Evolutionary conservation across 1,140 invertebrate genomes (phyloP).

Genomic region (Ectropis grisescens): DNA sequence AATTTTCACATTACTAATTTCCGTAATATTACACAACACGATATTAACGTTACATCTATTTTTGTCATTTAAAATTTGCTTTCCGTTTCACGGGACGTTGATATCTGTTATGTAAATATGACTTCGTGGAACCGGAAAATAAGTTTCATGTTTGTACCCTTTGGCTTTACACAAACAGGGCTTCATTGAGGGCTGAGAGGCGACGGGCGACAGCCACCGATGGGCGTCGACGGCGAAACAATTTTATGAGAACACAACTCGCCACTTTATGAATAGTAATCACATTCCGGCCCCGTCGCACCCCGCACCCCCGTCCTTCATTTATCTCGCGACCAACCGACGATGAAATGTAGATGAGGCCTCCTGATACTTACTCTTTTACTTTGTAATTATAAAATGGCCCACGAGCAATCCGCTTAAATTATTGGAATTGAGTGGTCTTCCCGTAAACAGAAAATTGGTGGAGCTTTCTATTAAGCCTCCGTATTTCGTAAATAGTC

Average conservation of each 20-base stretch:
- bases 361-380: constrained; percentile 41
- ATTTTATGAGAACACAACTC: constrained; percentile 25
- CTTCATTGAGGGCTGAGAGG: too few relatives aligned
- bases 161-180: constrained; percentile 10
- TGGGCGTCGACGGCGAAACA: constrained; percentile 23
- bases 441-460: too few relatives aligned
- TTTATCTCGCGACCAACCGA: constrained; percentile 30
- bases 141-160: constrained; percentile 22
- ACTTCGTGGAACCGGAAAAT: constrained; percentile 23
- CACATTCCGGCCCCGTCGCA: too few relatives aligned
- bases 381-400: constrained; percentile 28
- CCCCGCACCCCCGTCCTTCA: too few relatives aligned
- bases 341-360: constrained; percentile 54
- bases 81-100: constrained; percentile 8
- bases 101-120: constrained; percentile 29
- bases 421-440: constrained; percentile 5
- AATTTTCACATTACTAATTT: too few relatives aligned
- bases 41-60: too few relatives aligned
- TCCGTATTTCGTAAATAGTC: too few relatives aligned
- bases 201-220: too few relatives aligned
- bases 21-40: too few relatives aligned
- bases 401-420: constrained; percentile 11
- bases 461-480: too few relatives aligned
- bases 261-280: constrained; percentile 55
- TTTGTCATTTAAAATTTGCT: too few relatives aligned